Base-by-base conservation (phyloP, 2,797 vertebrate species). In the Erpetoichthys calabaricus region DNA sequence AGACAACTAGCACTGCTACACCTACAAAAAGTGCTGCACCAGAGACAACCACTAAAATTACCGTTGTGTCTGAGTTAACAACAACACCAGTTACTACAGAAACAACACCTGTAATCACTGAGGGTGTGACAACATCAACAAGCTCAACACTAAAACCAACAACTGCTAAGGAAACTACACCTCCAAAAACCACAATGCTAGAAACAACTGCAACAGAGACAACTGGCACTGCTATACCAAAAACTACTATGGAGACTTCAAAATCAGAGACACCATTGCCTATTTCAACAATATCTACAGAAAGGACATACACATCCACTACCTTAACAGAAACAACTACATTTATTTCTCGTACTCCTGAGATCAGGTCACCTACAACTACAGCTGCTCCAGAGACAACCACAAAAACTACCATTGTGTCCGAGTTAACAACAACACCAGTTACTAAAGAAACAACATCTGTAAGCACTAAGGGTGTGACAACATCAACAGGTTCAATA, bases 241-340 rank as follows among this genome's bases (percentile, higher is more conserved):
- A 3, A 8, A 3, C 49, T 8, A 53, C 49, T 4, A 45, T 54
- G 6, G 53, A n/a, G 7, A 41, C 2, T 3, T 4, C 56, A 4
- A 45, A 45, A 5, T 47, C 50, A 4, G n/a, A n/a, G n/a, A 5
- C 59, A 3, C 5, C 3, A 43, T 42, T 43, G 2, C 5, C 53
- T 1, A 47, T 51, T 0, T 1, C 60, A 0, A 44, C 51, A 3
- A 1, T n/a, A n/a, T n/a, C n/a, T n/a, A n/a, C n/a, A n/a, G n/a
- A n/a, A n/a, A n/a, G n/a, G n/a, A n/a, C n/a, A n/a, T n/a, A n/a
- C n/a, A n/a, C n/a, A n/a, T 45, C 45, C n/a, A 44, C 25, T 4
- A 47, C 55, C 5, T 25, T 7, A 42, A 59, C 8, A 44, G 8
- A n/a, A n/a, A 57, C 56, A 47, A 49, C 44, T 6, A 57, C 62